A percentile compares a stretch with the other conserved stretches of the same genome.
phyloP scores from a whole-genome alignment of 2,888 invertebrate genomes.

The Meghimatium bilineatum region DNA sequence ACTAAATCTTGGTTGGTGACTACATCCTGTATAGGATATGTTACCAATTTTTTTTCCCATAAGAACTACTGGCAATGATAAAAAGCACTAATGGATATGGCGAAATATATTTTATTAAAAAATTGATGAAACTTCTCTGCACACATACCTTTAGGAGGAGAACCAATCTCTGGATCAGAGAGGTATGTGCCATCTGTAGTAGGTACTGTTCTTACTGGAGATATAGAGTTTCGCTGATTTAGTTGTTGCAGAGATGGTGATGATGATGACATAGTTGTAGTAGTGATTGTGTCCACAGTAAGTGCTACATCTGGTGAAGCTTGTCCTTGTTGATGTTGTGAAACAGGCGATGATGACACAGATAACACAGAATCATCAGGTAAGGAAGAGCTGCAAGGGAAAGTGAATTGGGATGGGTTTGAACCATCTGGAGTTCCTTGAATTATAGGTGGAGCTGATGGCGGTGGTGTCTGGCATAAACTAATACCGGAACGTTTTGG shows the following conservation, averaged over 20 bases:
- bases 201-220: conserved; percentile 78
- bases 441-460: conserved; percentile 58
- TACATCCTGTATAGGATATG: no score
- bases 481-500: conserved; percentile 1
- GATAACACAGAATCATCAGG: conserved; percentile 69
- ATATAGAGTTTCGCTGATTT: conserved; percentile 78
- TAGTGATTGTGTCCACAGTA: conserved; percentile 57
- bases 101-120: no score
- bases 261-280: conserved; percentile 59
- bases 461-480: conserved; percentile 49
- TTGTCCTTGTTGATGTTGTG: conserved; percentile 76
- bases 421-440: conserved; percentile 26
- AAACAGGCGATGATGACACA: conserved; percentile 77
- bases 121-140: no score
- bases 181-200: conserved; percentile 82
- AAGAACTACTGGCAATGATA: no score
- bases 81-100: no score
- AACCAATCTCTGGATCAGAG: conserved; percentile 94
- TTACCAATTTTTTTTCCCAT: no score
- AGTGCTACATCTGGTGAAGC: neutral
- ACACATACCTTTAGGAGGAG: conserved; percentile 90
- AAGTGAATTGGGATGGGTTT: conserved; percentile 53
- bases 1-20: no score
- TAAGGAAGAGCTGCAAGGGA: conserved; percentile 74
- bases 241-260: conserved; percentile 74